Percentiles rank a stretch among this genome's conserved stretches.
These are phyloP conservation scores for Etheostoma cragini DNA, from an alignment of 2,113 vertebrate genomes.

Conservation along the genomic window DNA sequence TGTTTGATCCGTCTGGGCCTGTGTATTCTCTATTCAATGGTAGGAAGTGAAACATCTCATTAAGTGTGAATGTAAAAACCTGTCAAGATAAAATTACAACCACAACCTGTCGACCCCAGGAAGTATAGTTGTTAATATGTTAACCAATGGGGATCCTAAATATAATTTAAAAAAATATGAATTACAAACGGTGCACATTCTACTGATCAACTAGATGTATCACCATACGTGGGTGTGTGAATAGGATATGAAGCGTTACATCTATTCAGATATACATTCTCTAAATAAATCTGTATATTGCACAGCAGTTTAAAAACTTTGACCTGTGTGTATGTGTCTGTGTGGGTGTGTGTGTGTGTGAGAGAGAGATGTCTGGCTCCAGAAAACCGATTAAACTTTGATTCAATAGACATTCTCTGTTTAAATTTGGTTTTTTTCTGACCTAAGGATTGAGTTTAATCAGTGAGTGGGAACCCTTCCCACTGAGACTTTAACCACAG, in stretches of 20 bases:
- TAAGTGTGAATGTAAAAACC: background rate
- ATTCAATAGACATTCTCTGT: background rate
- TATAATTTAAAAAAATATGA: background rate
- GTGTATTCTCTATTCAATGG: background rate
- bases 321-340: conserved; percentile 1
- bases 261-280: background rate
- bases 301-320: background rate
- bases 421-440: conserved; percentile 21
- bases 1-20: conserved; percentile 8
- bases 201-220: background rate
- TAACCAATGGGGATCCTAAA: too few relatives aligned
- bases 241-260: background rate
- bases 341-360: background rate
- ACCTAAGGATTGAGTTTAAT: conserved; percentile 47
- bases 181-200: too few relatives aligned
- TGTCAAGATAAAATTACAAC: background rate
- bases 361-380: background rate
- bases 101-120: too few relatives aligned
- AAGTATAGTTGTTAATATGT: too few relatives aligned
- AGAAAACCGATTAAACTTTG: background rate
- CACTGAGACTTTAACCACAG: conserved; percentile 45
- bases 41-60: background rate
- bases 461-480: conserved; percentile 45
- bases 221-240: background rate
- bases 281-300: background rate